phyloP scores from a whole-genome alignment of 2,797 vertebrate species.

The Neomorphus geoffroyi region DNA sequence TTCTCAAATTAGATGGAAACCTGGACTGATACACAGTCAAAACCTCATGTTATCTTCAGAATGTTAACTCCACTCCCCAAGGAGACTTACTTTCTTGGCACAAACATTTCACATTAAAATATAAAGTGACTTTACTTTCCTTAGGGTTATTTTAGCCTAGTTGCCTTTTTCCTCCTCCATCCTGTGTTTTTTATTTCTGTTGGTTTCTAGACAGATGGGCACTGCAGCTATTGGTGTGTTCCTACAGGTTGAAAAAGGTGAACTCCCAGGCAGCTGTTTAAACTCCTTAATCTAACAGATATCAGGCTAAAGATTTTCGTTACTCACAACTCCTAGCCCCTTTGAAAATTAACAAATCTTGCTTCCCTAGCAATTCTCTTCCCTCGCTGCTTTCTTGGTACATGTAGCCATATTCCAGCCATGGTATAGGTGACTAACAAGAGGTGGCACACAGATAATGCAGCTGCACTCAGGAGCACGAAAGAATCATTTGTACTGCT shows the following conservation, averaged over 20 bases:
- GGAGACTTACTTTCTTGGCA: neutral
- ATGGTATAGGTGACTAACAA: neutral
- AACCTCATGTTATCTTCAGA: neutral
- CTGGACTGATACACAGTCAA: neutral
- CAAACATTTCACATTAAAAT: neutral
- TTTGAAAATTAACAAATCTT: neutral
- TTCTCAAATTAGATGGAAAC: neutral
- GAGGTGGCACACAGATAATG: fast-evolving
- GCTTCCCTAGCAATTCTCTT: neutral
- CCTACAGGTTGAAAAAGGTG: neutral
- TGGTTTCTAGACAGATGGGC: neutral
- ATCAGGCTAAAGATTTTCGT: neutral
- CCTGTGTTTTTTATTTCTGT: neutral
- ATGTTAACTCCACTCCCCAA: neutral
- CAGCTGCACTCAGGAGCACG: neutral
- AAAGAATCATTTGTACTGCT: neutral
- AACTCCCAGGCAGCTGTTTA: neutral
- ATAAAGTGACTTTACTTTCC: neutral
- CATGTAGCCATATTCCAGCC: neutral
- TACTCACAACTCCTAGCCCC: neutral
- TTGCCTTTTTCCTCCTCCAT: neutral
- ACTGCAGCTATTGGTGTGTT: neutral
- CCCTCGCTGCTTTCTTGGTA: neutral
- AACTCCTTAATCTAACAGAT: neutral
- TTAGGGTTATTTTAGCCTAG: neutral